phyloP scores from a whole-genome alignment of 1,140 invertebrate genomes.

The Platyscapa corneri region DNA sequence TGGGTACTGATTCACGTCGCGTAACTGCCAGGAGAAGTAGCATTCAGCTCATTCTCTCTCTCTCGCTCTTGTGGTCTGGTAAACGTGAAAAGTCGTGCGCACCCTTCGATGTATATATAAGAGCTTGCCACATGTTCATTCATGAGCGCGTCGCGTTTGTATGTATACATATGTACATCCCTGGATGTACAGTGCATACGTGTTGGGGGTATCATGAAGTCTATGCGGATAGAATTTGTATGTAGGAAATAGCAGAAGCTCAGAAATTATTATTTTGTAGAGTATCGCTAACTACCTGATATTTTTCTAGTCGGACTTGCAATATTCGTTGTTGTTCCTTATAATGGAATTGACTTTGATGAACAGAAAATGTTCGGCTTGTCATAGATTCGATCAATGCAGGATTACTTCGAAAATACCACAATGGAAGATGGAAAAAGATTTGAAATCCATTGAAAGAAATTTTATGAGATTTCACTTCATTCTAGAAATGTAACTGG shows the following conservation, averaged over 20 bases:
- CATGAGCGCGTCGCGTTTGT: constrained; percentile 54
- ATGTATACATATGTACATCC: background rate
- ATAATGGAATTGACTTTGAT: background rate
- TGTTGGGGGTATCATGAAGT: background rate
- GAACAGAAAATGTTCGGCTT: background rate
- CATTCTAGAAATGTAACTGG: background rate
- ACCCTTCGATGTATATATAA: constrained; percentile 37
- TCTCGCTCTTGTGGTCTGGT: constrained; percentile 21
- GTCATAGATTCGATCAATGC: background rate
- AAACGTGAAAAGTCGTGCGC: constrained; percentile 53
- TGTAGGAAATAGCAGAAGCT: background rate
- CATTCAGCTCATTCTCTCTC: constrained; percentile 46
- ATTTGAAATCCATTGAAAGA: background rate
- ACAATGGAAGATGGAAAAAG: background rate
- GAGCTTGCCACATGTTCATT: constrained; percentile 69
- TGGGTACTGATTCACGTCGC: constrained; percentile 74
- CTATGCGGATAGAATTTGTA: constrained; percentile 3
- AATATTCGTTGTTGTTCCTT: background rate
- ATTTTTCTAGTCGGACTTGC: background rate
- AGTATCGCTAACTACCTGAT: constrained; percentile 43
- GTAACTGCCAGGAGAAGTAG: constrained; percentile 54
- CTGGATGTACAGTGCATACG: background rate
- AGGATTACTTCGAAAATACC: background rate
- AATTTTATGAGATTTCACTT: constrained; percentile 21
- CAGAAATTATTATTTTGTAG: constrained; percentile 45